Evolutionary conservation across 2,888 invertebrate species (phyloP).

Genomic region (Loripinus fragilis): DNA sequence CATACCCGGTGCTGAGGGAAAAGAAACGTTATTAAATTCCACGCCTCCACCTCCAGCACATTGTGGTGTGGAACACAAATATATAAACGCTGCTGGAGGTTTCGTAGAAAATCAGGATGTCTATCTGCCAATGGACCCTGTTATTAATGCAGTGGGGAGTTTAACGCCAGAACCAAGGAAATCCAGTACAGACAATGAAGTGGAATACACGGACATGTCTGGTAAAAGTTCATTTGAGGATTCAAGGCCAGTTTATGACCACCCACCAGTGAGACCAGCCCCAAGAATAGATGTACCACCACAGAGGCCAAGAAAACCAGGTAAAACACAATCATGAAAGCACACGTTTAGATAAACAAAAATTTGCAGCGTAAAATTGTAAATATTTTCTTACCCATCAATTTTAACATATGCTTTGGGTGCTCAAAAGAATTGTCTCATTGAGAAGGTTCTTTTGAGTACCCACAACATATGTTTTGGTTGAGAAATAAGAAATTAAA

Average conservation of each 20-base stretch:
- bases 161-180: slow-evolving; percentile 31
- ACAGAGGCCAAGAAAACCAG: slow-evolving; percentile 27
- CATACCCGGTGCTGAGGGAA: slow-evolving; percentile 42
- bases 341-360: too few relatives aligned
- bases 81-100: slow-evolving; percentile 69
- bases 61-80: slow-evolving; percentile 64
- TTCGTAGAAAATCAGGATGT: slow-evolving; percentile 50
- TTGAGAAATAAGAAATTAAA: too few relatives aligned
- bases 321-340: slow-evolving; percentile 3
- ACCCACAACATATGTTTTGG: too few relatives aligned
- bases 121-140: slow-evolving; percentile 65
- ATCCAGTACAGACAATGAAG: slow-evolving; percentile 59
- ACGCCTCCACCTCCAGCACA: slow-evolving; percentile 61
- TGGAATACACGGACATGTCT: slow-evolving; percentile 65
- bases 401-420: too few relatives aligned
- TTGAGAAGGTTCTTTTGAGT: too few relatives aligned
- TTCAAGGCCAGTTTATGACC: slow-evolving; percentile 59
- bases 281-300: slow-evolving; percentile 52
- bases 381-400: too few relatives aligned
- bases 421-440: too few relatives aligned
- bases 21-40: slow-evolving; percentile 42
- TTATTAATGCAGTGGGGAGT: slow-evolving; percentile 26
- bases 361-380: too few relatives aligned
- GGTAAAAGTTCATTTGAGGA: slow-evolving; percentile 52
- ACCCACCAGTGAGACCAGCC: slow-evolving; percentile 54